phyloP scores from a whole-genome alignment of 2,797 vertebrate species.

The Lepidocolaptes lacrymiger region DNA sequence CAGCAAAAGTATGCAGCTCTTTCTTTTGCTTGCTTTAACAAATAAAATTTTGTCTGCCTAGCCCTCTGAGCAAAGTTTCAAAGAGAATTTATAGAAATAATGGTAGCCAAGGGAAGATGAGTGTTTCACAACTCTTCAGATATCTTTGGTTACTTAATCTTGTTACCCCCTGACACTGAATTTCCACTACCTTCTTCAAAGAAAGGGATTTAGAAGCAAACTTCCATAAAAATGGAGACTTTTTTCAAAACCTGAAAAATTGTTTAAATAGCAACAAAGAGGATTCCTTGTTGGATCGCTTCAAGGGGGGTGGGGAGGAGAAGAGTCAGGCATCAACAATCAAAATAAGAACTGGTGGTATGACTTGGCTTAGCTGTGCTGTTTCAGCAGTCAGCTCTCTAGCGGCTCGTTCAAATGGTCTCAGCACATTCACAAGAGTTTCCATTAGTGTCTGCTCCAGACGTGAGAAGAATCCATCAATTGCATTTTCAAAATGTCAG shows the following conservation, averaged over 20 bases:
- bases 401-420: neutral
- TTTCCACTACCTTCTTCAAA: neutral
- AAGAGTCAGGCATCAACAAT: neutral
- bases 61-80: neutral
- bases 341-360: neutral
- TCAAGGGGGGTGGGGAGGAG: neutral
- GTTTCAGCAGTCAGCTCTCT: neutral
- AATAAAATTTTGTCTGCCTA: neutral
- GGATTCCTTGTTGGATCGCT: neutral
- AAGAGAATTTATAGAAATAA: neutral
- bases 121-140: neutral
- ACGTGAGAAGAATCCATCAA: neutral
- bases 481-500: conserved; percentile 41
- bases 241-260: neutral
- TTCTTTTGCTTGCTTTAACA: neutral
- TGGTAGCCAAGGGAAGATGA: neutral
- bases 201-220: neutral
- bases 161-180: neutral
- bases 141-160: neutral
- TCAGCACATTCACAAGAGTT: conserved; percentile 18
- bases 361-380: neutral
- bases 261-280: neutral
- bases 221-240: neutral
- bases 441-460: conserved; percentile 19
- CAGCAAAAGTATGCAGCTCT: neutral